Base-by-base conservation (phyloP, 1,140 invertebrate genomes). In the Anadara kagoshimensis region DNA sequence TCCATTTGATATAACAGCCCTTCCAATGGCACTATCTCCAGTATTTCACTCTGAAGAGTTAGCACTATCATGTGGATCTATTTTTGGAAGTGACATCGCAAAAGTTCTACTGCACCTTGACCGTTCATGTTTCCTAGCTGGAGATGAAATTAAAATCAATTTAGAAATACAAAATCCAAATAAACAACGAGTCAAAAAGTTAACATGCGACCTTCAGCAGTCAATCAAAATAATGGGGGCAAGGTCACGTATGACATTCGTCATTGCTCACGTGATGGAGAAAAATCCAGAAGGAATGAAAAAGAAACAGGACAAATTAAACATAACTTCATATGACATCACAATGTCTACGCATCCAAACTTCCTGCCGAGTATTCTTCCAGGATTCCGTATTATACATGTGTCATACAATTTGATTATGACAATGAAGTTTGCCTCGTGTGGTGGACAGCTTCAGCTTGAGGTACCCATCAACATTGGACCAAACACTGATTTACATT, bases 381-480 rank as follows among this genome's bases (percentile, higher is more conserved):
- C 68, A 7, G 80, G 81, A 12, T 79, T 78, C 67, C 72, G 76
- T 18, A 74, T 81, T 36, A 10, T 83, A 11, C 75, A 78, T 18
- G 73, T 84, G 0, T 64, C 76, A 0, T 86, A 87, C 73, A 62
- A 61, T 16, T 36, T 87, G 5, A 69, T 79, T 22, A 56, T 85
- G 16, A 68, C 63, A 11, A 58, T 86, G 26, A 80, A 78, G 29
- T 83, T 87, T 58, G 70, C 69, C 16, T 73, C 76, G 2, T 78
- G 76, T 47, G 78, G 82, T 4, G 84, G 83, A 29, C 82, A 81
- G 54, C 68, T 86, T 14, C 65, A 70, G 22, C 62, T 86, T 44
- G 75, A 80, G 43, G 69, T 85, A 26, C 85, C 85, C 1, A 70
- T 87, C n/a, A 69, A 54, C 18, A 82, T 87, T 3, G 84, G 83